Conservation (phyloP, 1,140 invertebrate genomes). For the Platorchestia sp. region DNA sequence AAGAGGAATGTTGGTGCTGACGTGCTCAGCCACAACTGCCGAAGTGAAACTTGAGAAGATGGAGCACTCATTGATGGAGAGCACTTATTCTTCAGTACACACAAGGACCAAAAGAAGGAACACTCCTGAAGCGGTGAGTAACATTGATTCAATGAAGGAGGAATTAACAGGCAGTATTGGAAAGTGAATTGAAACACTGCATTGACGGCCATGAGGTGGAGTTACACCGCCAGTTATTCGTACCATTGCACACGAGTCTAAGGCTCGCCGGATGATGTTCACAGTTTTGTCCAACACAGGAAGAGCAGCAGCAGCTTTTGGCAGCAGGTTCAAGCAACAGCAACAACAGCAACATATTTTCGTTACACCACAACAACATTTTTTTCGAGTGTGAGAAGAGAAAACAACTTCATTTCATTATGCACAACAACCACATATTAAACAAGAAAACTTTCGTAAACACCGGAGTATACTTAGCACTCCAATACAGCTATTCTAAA, state of each 20-base stretch:
- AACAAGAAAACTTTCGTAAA: background rate
- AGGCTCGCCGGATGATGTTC: background rate
- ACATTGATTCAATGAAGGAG: background rate
- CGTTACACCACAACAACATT: background rate
- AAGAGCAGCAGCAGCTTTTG: background rate
- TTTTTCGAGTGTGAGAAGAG: background rate
- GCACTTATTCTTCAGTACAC: too few relatives aligned
- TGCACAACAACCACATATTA: background rate
- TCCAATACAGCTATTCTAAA: background rate
- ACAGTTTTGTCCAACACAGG: background rate
- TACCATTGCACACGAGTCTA: background rate
- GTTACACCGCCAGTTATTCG: background rate
- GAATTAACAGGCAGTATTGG: too few relatives aligned
- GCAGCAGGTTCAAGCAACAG: background rate
- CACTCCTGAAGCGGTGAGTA: background rate
- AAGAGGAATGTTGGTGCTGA: background rate
- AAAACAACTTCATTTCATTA: background rate
- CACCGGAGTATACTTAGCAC: background rate
- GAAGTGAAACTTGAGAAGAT: background rate
- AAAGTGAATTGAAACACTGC: too few relatives aligned
- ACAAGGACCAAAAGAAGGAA: background rate
- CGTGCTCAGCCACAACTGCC: background rate
- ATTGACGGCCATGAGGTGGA: background rate
- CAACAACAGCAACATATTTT: background rate
- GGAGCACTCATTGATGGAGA: background rate